These are phyloP conservation scores for Hiodon alosoides DNA, from an alignment of 2,113 vertebrate species.

Conservation along the genomic window DNA sequence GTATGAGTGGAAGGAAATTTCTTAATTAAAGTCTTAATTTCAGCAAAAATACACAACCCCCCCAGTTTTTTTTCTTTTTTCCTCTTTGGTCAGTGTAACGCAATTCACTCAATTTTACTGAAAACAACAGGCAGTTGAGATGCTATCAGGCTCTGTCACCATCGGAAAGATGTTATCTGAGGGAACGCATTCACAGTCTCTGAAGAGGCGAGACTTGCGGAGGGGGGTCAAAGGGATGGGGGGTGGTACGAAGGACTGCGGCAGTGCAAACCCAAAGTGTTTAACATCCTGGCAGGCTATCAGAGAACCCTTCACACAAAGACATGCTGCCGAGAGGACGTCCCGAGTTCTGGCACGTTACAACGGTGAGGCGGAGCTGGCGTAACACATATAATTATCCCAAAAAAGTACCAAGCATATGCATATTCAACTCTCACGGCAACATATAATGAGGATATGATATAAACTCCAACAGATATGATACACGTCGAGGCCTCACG, in stretches of 20 bases:
- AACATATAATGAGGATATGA: too few relatives aligned
- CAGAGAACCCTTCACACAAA: not conserved
- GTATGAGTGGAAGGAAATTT: too few relatives aligned
- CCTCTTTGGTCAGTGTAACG: too few relatives aligned
- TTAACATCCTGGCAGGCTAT: not conserved
- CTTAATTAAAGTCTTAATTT: too few relatives aligned
- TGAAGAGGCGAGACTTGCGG: not conserved
- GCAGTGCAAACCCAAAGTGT: too few relatives aligned
- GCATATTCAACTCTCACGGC: not conserved
- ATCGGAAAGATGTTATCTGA: slow-evolving; percentile 14
- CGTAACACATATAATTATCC: not conserved
- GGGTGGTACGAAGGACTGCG: too few relatives aligned
- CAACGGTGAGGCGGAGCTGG: not conserved
- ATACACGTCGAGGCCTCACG: too few relatives aligned
- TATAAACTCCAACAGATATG: too few relatives aligned
- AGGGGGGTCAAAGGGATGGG: not conserved
- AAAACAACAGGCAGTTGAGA: slow-evolving; percentile 2
- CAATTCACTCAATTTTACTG: not conserved
- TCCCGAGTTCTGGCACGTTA: not conserved
- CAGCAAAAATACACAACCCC: too few relatives aligned
- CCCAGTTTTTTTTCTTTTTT: too few relatives aligned
- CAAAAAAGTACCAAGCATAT: not conserved
- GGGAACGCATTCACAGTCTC: not conserved
- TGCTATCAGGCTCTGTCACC: not conserved
- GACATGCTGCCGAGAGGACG: not conserved